phyloP scores from a whole-genome alignment of 1,140 invertebrate genomes.

The Drosophila teissieri region DNA sequence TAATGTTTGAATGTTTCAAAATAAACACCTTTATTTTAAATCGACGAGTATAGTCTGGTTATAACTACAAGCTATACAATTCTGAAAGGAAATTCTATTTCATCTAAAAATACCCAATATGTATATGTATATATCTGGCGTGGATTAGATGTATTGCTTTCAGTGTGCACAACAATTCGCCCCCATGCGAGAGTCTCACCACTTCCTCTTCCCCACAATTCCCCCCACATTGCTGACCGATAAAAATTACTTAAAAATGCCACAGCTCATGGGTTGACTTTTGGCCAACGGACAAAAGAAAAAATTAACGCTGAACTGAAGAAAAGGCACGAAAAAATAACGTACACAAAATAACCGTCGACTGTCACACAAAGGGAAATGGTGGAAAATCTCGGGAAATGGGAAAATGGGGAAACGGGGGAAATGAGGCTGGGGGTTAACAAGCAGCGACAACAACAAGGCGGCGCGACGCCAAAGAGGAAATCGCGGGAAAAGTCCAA shows the following conservation, averaged over 20 bases:
- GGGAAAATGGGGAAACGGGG: slow-evolving; percentile 9
- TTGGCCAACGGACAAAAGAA: slow-evolving; percentile 71
- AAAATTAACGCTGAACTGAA: slow-evolving; percentile 7
- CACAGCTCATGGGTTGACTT: slow-evolving; percentile 84
- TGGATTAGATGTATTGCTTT: not conserved
- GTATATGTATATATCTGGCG: too few relatives aligned
- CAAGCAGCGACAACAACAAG: slow-evolving; percentile 18
- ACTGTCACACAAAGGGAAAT: slow-evolving; percentile 52
- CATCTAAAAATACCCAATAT: too few relatives aligned
- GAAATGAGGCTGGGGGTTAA: slow-evolving; percentile 5
- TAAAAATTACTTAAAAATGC: slow-evolving; percentile 84
- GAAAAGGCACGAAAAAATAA: slow-evolving; percentile 30
- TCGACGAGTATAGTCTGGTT: too few relatives aligned
- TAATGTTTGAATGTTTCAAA: too few relatives aligned
- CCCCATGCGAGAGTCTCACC: slow-evolving; percentile 4
- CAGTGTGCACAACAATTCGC: slow-evolving; percentile 2
- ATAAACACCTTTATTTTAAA: too few relatives aligned
- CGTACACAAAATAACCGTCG: slow-evolving; percentile 47
- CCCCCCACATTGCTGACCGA: slow-evolving; percentile 53
- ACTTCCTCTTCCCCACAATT: not conserved
- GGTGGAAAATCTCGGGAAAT: slow-evolving; percentile 11
- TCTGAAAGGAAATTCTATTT: too few relatives aligned
- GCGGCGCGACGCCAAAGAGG: slow-evolving; percentile 46
- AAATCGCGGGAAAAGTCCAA: slow-evolving; percentile 77
- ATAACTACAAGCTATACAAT: too few relatives aligned